phyloP scores from a whole-genome alignment of 2,113 vertebrate species.

The Pantherophis guttatus region DNA sequence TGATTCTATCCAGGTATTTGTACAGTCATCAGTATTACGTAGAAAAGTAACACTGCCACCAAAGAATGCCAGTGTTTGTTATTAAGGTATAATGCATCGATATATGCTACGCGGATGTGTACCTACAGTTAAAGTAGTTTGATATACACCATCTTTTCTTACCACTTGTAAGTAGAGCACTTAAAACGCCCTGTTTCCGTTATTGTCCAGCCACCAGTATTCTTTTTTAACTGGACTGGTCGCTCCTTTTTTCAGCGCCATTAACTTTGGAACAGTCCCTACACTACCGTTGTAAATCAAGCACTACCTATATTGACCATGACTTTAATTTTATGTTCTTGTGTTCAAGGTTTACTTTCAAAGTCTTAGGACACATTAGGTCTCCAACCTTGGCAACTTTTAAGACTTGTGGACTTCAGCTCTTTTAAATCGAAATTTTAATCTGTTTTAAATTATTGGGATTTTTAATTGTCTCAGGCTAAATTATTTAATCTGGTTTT shows the following conservation, averaged over 20 bases:
- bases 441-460: too few species aligned
- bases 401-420: too few species aligned
- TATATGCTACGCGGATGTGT: rapidly evolving
- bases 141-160: rapidly evolving
- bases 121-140: neutral
- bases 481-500: too few species aligned
- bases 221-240: neutral
- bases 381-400: too few species aligned
- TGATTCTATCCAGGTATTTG: neutral
- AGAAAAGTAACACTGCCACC: neutral
- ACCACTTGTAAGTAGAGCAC: neutral
- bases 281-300: neutral
- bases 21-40: neutral
- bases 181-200: rapidly evolving
- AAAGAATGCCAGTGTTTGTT: neutral
- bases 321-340: neutral
- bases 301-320: neutral
- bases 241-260: neutral
- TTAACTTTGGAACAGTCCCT: neutral
- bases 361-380: neutral
- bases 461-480: too few species aligned
- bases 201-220: rapidly evolving
- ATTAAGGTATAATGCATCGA: neutral
- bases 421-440: too few species aligned
- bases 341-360: neutral